A percentile compares a stretch with the other conserved stretches of the same genome.
phyloP scores from a whole-genome alignment of 2,797 vertebrate genomes.

The Zalophus californianus region DNA sequence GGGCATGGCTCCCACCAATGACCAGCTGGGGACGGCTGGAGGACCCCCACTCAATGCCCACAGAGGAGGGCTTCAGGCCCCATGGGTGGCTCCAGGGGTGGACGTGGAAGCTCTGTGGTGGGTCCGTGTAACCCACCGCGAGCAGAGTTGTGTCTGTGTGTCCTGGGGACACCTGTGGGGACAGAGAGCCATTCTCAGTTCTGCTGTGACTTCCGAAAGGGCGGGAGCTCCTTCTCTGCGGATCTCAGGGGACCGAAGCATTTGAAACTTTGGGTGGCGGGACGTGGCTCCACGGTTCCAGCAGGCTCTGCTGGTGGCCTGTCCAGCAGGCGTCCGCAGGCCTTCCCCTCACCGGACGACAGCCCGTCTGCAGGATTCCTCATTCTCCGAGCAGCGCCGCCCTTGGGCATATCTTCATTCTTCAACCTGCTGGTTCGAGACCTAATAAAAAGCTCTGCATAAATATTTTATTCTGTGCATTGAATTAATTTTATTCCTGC shows the following conservation, averaged over 20 bases:
- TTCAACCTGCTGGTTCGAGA: neutral
- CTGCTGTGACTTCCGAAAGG: neutral
- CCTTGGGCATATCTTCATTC: neutral
- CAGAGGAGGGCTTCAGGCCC: neutral
- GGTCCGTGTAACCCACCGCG: neutral
- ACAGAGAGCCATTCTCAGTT: neutral
- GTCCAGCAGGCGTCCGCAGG: neutral
- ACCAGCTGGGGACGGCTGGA: neutral
- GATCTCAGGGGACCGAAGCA: rapidly evolving
- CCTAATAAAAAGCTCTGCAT: neutral
- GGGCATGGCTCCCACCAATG: neutral
- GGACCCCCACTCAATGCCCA: neutral
- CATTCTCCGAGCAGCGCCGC: too few species aligned
- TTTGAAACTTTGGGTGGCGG: neutral
- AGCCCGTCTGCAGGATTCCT: neutral
- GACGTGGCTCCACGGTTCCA: neutral
- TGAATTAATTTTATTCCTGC: neutral
- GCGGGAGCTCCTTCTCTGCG: neutral
- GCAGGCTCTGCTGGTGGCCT: too few species aligned
- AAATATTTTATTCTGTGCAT: neutral
- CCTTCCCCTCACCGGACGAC: too few species aligned
- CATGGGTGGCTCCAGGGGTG: neutral
- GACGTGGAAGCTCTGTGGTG: neutral
- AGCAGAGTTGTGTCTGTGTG: neutral
- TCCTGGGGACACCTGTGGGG: neutral